Evolutionary conservation across 2,888 invertebrate species (phyloP), one percentile per base, ranked within the genome.

Genomic region (Caradrina clavipalpis): DNA sequence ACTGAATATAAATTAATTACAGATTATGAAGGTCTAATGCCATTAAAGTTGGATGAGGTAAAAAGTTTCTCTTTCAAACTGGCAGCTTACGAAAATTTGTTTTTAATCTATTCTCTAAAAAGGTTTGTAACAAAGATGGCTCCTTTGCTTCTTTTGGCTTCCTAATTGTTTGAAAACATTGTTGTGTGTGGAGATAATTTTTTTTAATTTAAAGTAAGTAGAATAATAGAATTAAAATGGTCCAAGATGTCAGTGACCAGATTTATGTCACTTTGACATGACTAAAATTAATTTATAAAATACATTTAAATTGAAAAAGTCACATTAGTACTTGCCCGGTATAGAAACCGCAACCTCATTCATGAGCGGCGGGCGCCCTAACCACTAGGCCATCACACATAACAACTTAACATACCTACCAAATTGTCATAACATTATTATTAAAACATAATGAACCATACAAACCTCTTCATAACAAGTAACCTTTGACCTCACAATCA

Each of bases 1-100:
- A 76, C 58, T 78, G 82, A 84, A 86, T 83, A 77, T 86, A 79
- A 80, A 86, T 84, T 86, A 81, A 84, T 80, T 76, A 78, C 76
- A 73, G 83, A 85, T 82, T 84, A 76, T 71, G 69, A 78, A 81
- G 80, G 75, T 69, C 75, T 78, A 74, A 81, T 73, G 73, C 74
- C 75, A 76, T 80, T 80, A 75, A 82, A 78, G 78, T 84, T 82
- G 67, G 54, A 71, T 73, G 66, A 73, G 76, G 63, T 76, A 70
- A 69, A 70, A 77, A 81, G 79, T 82, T 84, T 69, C 39, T 68
- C 63, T 68, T 70, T 71, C 69, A 47, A 72, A 77, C 70, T 77
- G 73, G 62, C 59, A 65, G 70, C 58, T 77, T 71, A 64, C 61
- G 72, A 73, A 76, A 80, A 74, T 76, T 76, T 69, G 53, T 78